Evolutionary conservation across 2,113 vertebrate species (phyloP), one percentile per base, ranked within the genome.

Genomic region (Bubo bubo): DNA sequence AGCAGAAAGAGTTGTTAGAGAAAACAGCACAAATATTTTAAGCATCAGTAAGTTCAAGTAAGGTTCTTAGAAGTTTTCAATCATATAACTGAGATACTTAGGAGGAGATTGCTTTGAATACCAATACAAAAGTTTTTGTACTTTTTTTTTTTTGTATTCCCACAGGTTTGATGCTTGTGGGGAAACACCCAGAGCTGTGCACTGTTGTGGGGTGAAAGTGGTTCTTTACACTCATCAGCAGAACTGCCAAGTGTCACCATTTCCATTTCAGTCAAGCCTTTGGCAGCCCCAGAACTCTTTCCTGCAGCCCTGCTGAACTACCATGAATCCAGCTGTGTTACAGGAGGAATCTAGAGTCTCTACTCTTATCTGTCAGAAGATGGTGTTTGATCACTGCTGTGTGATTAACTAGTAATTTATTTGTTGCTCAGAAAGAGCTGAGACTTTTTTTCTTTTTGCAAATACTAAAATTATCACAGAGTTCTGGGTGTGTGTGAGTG

Each of bases 301-400:
- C 20, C 26, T 67, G 37, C 20, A 71, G 23, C 21, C 15, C 17
- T 0, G 2, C 20, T 72, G 90, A 62, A 15, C 28, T 16, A 32
- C 17, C 45, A 14, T 0, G 0, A 76, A 20, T 50, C 12, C 60
- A 74, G 12, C 5, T 18, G 27, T 28, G 12, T 34, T 39, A 41
- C 34, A 79, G 43, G 12, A 72, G 2, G 1, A 79, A 62, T 10
- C 4, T 10, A 9, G 22, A 21, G 4, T 56, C 37, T 50, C 18
- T 52, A 14, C 13, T 90, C 35, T 15, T 59, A 0, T 37, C 60
- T 60, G 16, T 41, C 47, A 88, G 58, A 86, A 90, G 47, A 32
- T 56, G 30, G 23, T 72, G 5, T 83, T 88, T 71, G 32, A 68
- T 64, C 53, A 60, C 18, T 55, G 14, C 27, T 58, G 12, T 70